These are phyloP conservation scores for Venturia canescens DNA, from an alignment of 1,140 invertebrate genomes.

Conservation along the genomic window DNA sequence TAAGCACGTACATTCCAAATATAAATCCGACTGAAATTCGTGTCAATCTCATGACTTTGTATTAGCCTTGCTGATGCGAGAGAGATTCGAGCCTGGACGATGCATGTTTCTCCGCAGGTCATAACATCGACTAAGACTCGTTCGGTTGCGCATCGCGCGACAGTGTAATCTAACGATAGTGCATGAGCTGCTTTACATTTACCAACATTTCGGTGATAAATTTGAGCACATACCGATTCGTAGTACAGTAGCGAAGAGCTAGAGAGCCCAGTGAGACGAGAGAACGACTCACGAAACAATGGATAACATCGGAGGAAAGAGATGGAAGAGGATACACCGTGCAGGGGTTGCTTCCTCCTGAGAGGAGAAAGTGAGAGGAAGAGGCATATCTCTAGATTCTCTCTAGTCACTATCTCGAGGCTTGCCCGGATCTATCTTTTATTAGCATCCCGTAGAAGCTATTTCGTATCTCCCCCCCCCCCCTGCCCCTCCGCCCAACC, in stretches of 20 bases:
- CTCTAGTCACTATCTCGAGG: constrained; percentile 61
- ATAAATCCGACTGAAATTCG: not conserved
- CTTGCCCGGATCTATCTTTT: constrained; percentile 71
- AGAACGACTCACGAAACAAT: constrained; percentile 67
- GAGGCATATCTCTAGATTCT: constrained; percentile 33
- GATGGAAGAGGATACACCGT: constrained; percentile 41
- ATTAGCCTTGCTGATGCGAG: constrained; percentile 3
- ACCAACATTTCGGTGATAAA: constrained; percentile 50
- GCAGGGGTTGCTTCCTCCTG: constrained; percentile 10
- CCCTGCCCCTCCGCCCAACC: not conserved
- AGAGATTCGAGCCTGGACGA: not conserved
- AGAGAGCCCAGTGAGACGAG: constrained; percentile 36
- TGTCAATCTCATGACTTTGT: not conserved
- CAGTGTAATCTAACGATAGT: constrained; percentile 17
- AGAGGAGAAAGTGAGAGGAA: constrained; percentile 17
- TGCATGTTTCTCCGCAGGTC: not conserved
- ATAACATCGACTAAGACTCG: constrained; percentile 14
- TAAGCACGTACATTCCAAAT: not conserved
- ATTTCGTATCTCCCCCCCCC: constrained; percentile 63
- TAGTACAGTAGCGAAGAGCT: constrained; percentile 13
- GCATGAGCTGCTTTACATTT: constrained; percentile 47
- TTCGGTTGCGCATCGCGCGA: constrained; percentile 1
- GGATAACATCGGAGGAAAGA: constrained; percentile 43
- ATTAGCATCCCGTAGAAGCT: constrained; percentile 74
- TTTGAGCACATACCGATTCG: constrained; percentile 47